Conservation (phyloP, 2,797 vertebrate species). For the Channallabes apus region DNA sequence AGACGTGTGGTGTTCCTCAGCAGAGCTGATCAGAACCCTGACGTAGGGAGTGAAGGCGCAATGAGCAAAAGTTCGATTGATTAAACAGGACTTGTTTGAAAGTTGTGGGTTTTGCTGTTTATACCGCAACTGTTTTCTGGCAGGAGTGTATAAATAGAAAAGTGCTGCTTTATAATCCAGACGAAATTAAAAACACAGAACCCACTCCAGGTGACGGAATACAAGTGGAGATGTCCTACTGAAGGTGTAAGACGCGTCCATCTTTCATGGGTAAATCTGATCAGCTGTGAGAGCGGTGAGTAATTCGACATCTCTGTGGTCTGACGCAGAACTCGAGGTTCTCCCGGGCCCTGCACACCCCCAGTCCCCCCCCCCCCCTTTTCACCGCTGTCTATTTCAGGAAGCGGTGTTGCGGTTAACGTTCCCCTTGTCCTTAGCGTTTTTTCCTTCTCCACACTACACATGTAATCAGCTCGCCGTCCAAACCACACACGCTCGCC, state of each 20-base stretch:
- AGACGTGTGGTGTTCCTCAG: neutral
- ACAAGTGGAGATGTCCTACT: neutral
- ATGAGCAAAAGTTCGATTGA: neutral
- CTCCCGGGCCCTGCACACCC: neutral
- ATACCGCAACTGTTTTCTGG: neutral
- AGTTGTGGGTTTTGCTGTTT: constrained; percentile 12
- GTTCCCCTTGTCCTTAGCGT: constrained; percentile 51
- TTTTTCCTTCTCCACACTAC: constrained; percentile 59
- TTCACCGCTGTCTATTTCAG: constrained; percentile 42
- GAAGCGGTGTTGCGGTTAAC: constrained; percentile 51
- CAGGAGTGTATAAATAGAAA: neutral
- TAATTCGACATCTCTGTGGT: neutral
- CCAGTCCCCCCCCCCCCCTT: constrained; percentile 14
- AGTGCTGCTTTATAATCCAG: neutral
- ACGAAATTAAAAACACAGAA: neutral
- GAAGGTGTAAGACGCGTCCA: no score
- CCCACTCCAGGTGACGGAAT: neutral
- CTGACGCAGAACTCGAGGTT: constrained; percentile 3
- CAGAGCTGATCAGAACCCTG: neutral
- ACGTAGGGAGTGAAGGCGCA: neutral
- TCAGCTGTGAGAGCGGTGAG: neutral
- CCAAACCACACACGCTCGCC: constrained; percentile 62
- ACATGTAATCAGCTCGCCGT: constrained; percentile 64
- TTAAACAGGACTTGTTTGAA: constrained; percentile 2
- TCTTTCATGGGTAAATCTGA: neutral